phyloP scores from a whole-genome alignment of 2,113 vertebrate genomes.

The Elgaria multicarinata region DNA sequence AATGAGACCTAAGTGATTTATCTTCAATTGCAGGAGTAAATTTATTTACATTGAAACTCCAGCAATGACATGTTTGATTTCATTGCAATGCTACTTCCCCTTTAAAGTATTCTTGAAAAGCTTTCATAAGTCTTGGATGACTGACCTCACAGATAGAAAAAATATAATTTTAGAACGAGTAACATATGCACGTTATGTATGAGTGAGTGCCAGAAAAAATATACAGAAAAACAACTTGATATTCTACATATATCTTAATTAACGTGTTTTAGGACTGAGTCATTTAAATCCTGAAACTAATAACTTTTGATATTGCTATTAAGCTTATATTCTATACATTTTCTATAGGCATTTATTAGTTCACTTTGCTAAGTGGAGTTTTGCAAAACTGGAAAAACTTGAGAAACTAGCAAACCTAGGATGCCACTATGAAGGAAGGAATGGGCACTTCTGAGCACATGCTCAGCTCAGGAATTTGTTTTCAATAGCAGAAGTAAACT shows the following conservation, averaged over 20 bases:
- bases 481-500: too few relatives aligned
- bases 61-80: background rate
- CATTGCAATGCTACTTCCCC: background rate
- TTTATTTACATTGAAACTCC: background rate
- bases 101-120: constrained; percentile 10
- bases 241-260: background rate
- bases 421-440: too few relatives aligned
- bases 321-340: background rate
- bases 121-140: background rate
- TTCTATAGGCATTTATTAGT: background rate
- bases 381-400: background rate
- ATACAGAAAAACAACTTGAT: constrained; percentile 15
- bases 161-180: constrained; percentile 9
- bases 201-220: background rate
- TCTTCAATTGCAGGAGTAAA: background rate
- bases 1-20: background rate
- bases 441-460: background rate
- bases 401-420: background rate
- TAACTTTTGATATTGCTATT: background rate
- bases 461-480: background rate
- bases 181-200: background rate
- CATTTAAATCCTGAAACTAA: background rate
- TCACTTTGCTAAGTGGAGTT: background rate
- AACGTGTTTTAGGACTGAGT: background rate
- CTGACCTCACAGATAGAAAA: background rate